phyloP scores from a whole-genome alignment of 1,140 invertebrate species.

The Drosophila biarmipes region DNA sequence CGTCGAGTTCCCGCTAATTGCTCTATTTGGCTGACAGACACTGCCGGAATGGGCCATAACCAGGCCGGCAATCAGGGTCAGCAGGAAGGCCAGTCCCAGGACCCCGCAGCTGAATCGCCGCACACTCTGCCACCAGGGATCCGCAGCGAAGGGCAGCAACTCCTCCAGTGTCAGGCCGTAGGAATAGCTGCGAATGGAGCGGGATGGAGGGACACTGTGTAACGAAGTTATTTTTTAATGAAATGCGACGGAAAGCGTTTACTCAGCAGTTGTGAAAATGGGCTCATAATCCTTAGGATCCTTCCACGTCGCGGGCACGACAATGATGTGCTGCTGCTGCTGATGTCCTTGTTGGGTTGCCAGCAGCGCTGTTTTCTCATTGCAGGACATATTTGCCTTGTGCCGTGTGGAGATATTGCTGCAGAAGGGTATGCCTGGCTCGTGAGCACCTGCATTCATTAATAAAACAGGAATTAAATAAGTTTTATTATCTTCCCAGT shows the following conservation, averaged over 20 bases:
- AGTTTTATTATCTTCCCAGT: no score
- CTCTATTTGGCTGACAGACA: slow-evolving; percentile 25
- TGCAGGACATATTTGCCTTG: slow-evolving; percentile 66
- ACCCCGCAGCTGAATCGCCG: slow-evolving; percentile 58
- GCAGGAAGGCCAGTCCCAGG: slow-evolving; percentile 62
- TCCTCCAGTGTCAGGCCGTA: slow-evolving; percentile 69
- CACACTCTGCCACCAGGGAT: slow-evolving; percentile 78
- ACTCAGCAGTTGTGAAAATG: slow-evolving; percentile 78
- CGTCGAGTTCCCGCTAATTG: slow-evolving; percentile 30
- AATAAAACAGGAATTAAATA: no score
- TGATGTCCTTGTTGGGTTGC: slow-evolving; percentile 55
- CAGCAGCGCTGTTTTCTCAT: slow-evolving; percentile 68
- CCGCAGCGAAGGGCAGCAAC: slow-evolving; percentile 64
- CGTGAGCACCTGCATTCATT: neutral
- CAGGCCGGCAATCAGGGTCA: slow-evolving; percentile 67
- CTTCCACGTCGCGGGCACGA: slow-evolving; percentile 51
- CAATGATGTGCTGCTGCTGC: slow-evolving; percentile 58
- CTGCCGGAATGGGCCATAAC: slow-evolving; percentile 52
- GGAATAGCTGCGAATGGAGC: slow-evolving; percentile 47
- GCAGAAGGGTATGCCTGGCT: neutral
- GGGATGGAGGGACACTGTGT: slow-evolving; percentile 17
- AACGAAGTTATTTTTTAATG: slow-evolving; percentile 78
- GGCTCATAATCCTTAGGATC: slow-evolving; percentile 73
- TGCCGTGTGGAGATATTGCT: neutral
- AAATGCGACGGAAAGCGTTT: slow-evolving; percentile 76